phyloP scores from a whole-genome alignment of 2,113 vertebrate species.

The Lamprotornis superbus region DNA sequence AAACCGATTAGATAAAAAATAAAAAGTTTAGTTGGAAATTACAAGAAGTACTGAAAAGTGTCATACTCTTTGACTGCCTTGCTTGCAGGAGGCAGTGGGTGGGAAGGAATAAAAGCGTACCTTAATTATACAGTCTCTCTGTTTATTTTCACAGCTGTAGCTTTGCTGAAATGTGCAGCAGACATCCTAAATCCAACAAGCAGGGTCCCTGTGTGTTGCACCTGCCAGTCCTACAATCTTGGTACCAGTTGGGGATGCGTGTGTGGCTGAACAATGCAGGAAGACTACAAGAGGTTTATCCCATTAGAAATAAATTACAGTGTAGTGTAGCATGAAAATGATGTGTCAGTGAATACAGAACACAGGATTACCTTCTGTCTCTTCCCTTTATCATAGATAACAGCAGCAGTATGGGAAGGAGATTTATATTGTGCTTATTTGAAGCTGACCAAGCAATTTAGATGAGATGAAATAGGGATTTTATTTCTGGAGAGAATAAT shows the following conservation, averaged over 20 bases:
- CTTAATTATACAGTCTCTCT: conserved; percentile 23
- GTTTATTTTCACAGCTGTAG: conserved; percentile 46
- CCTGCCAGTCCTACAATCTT: conserved; percentile 8
- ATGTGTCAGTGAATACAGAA: conserved; percentile 60
- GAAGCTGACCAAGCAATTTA: conserved; percentile 76
- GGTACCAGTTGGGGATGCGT: not conserved
- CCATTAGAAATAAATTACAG: conserved; percentile 69
- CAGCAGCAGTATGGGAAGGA: conserved; percentile 62
- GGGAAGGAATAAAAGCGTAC: conserved; percentile 22
- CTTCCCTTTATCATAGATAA: conserved; percentile 64
- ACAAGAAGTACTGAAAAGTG: not conserved
- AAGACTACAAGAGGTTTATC: conserved; percentile 56
- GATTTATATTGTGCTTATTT: conserved; percentile 71
- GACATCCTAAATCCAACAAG: not conserved
- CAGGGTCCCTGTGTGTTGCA: not conserved
- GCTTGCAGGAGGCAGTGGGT: conserved; percentile 10
- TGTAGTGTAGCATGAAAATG: conserved; percentile 66
- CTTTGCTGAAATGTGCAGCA: conserved; percentile 7
- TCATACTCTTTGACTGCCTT: not conserved
- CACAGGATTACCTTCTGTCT: conserved; percentile 61
- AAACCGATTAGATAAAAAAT: not conserved
- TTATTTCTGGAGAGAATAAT: conserved; percentile 72
- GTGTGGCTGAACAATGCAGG: conserved; percentile 8
- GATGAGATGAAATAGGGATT: conserved; percentile 70
- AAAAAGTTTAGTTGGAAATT: conserved; percentile 1